phyloP scores from a whole-genome alignment of 2,888 invertebrate species.

The Andricus quercusramuli region DNA sequence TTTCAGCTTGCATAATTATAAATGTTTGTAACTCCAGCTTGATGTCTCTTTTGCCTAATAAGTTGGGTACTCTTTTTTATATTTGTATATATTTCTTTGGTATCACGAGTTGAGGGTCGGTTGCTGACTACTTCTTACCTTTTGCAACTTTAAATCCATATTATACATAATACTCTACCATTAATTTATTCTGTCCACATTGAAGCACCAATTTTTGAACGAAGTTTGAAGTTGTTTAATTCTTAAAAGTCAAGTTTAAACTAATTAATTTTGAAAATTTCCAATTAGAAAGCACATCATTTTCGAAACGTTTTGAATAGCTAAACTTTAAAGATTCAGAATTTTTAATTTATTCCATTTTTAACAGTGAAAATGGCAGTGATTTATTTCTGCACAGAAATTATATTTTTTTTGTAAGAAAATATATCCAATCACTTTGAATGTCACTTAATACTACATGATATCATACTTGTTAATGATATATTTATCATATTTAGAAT shows the following conservation, averaged over 20 bases:
- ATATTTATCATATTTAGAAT: no score
- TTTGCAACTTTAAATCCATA: neutral
- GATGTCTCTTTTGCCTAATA: neutral
- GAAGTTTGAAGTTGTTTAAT: no score
- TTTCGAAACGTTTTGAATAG: no score
- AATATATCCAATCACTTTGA: no score
- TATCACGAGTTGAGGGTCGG: neutral
- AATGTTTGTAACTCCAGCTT: conserved; percentile 10
- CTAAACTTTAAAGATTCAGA: no score
- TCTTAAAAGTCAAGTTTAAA: no score
- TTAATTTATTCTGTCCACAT: neutral
- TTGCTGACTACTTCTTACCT: neutral
- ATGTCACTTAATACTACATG: no score
- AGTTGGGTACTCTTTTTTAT: neutral
- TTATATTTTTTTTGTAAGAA: neutral
- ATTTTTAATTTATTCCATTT: no score
- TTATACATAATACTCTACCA: neutral
- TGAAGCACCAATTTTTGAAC: no score
- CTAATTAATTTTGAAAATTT: no score
- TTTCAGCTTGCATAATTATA: conserved; percentile 26
- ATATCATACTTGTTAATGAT: no score
- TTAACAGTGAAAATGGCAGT: no score
- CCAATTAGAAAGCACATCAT: neutral
- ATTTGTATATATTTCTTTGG: neutral
- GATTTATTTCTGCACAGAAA: neutral